These are phyloP conservation scores for Ptychobarbus kaznakovi DNA, from an alignment of 2,797 vertebrate species.

Conservation along the genomic window DNA sequence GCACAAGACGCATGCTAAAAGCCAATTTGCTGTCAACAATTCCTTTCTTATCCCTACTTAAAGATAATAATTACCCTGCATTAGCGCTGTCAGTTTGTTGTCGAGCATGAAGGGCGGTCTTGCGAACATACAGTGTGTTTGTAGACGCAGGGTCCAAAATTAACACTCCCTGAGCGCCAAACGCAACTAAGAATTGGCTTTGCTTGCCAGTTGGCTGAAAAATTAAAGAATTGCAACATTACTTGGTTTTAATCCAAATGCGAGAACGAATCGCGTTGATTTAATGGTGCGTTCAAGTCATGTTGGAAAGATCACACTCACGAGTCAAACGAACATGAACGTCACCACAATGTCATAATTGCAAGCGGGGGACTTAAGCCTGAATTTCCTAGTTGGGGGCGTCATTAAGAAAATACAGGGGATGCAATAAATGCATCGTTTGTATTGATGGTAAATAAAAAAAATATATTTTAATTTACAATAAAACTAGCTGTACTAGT, in stretches of 20 bases:
- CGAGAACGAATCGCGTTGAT: background rate
- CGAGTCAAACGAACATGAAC: background rate
- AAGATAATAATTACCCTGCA: conserved; percentile 72
- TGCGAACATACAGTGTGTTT: conserved; percentile 24
- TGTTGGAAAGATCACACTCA: background rate
- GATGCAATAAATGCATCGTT: background rate
- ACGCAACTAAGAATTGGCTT: background rate
- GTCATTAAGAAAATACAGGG: background rate
- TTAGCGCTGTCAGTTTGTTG: conserved; percentile 65
- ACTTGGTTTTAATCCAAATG: conserved; percentile 3
- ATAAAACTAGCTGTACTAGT: background rate
- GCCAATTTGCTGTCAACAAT: conserved; percentile 77
- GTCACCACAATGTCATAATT: background rate
- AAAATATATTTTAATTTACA: background rate
- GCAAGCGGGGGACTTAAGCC: background rate
- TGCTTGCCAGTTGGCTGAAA: background rate
- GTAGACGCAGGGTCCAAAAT: conserved; percentile 26
- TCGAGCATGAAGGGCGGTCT: conserved; percentile 51
- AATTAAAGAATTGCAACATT: background rate
- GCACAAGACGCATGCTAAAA: conserved; percentile 66
- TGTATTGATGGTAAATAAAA: background rate
- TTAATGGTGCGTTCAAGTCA: background rate
- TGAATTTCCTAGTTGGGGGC: background rate
- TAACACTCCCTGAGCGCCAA: conserved; percentile 13
- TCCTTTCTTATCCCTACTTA: conserved; percentile 73